phyloP scores from a whole-genome alignment of 2,113 vertebrate genomes.

The Brachyistius frenatus region DNA sequence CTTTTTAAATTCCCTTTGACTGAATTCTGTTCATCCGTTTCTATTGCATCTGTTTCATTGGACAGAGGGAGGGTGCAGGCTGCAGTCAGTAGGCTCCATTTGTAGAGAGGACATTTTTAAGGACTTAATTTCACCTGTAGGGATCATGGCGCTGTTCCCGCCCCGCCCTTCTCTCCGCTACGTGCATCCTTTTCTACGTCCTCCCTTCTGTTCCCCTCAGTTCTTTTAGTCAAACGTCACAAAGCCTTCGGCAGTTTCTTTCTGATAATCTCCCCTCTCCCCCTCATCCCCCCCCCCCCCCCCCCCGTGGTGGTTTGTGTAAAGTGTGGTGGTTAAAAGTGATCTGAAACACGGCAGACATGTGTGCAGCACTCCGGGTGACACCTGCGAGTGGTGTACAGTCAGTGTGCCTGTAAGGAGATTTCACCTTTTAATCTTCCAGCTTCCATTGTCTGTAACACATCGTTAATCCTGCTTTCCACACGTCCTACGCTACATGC shows the following conservation, averaged over 20 bases:
- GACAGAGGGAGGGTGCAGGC: conserved; percentile 89
- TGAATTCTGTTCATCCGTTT: conserved; percentile 99
- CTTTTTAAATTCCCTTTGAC: conserved; percentile 99
- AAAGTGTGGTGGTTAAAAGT: conserved; percentile 64
- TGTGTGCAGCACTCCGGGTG: conserved; percentile 16
- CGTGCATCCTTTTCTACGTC: conserved; percentile 23
- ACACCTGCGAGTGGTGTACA: conserved; percentile 43
- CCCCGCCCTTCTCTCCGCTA: conserved; percentile 38
- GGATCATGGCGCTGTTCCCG: conserved; percentile 89
- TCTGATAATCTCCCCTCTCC: conserved; percentile 9
- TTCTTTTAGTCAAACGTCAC: conserved; percentile 24
- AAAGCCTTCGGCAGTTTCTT: conserved; percentile 27
- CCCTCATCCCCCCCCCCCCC: conserved; percentile 34
- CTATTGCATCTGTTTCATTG: conserved; percentile 93
- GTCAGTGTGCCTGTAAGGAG: conserved; percentile 29
- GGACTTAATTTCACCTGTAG: conserved; percentile 92
- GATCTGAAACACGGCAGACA: conserved; percentile 37
- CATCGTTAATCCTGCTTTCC: conserved; percentile 55
- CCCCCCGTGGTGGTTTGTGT: conserved; percentile 49
- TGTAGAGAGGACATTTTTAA: conserved; percentile 68
- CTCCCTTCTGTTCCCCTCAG: conserved; percentile 28
- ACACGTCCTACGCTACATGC: conserved; percentile 54
- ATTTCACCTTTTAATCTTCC: conserved; percentile 75
- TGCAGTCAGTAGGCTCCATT: conserved; percentile 73
- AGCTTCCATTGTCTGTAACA: conserved; percentile 50